These are phyloP conservation scores for Wasmannia auropunctata DNA, from an alignment of 1,140 invertebrate genomes.

Conservation along the genomic window DNA sequence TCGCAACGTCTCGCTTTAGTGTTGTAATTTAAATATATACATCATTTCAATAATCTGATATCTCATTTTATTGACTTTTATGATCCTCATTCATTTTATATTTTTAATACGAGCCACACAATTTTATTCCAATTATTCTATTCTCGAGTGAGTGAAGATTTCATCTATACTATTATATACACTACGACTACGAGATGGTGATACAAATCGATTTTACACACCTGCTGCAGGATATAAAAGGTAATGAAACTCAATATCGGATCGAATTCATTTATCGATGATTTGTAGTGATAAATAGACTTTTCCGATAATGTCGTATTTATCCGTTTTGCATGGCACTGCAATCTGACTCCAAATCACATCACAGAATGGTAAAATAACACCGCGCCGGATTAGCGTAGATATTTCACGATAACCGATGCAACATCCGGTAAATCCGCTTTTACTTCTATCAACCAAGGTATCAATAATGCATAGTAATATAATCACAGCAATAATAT, in stretches of 20 bases:
- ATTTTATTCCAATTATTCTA: background rate
- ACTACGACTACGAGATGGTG: too few relatives aligned
- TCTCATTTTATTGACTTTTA: too few relatives aligned
- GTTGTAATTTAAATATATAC: too few relatives aligned
- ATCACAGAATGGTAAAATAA: conserved; percentile 17
- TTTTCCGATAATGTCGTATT: conserved; percentile 11
- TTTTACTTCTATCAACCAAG: conserved; percentile 7
- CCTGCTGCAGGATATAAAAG: background rate
- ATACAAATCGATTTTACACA: background rate
- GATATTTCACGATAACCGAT: background rate
- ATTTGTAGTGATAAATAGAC: conserved; percentile 4
- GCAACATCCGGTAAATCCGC: conserved; percentile 1
- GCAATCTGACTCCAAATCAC: conserved; percentile 2
- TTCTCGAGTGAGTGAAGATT: background rate
- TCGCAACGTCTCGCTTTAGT: too few relatives aligned
- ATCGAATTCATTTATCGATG: conserved; percentile 15
- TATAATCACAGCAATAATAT: background rate
- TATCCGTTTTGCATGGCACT: background rate
- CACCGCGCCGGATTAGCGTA: background rate
- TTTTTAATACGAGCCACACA: too few relatives aligned
- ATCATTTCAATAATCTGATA: too few relatives aligned
- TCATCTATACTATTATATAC: background rate
- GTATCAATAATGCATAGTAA: background rate
- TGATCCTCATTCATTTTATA: too few relatives aligned
- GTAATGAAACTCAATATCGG: conserved; percentile 21